These are phyloP conservation scores for Anguilla obscura DNA, from an alignment of 2,797 vertebrate species.

Conservation along the genomic window DNA sequence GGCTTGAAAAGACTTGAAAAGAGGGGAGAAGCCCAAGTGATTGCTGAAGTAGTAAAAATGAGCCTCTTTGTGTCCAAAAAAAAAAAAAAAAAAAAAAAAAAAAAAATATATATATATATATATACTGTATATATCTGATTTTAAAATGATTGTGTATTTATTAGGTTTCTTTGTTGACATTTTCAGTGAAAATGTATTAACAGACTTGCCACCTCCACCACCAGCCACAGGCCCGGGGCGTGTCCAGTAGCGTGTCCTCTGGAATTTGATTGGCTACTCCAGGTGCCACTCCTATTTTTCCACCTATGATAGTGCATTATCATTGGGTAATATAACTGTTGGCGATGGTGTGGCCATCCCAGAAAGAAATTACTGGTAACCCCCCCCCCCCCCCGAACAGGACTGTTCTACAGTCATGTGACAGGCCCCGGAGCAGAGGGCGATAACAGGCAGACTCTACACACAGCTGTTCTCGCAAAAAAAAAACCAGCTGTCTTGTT, in stretches of 20 bases:
- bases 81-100: neutral
- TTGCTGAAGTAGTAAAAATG: neutral
- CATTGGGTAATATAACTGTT: no score
- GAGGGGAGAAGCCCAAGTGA: neutral
- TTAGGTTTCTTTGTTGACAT: neutral
- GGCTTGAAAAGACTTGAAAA: neutral
- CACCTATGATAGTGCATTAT: no score
- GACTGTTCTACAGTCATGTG: constrained; percentile 17
- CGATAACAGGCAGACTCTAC: constrained; percentile 41
- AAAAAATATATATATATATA: neutral
- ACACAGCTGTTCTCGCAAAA: constrained; percentile 23
- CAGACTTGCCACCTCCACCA: constrained; percentile 33
- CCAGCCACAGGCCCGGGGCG: constrained; percentile 28
- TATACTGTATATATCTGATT: neutral
- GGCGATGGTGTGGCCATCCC: no score
- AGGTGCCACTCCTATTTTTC: no score
- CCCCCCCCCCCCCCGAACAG: neutral
- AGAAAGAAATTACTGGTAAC: no score
- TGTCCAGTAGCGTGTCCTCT: no score
- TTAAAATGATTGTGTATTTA: no score
- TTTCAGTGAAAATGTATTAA: neutral
- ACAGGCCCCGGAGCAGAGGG: constrained; percentile 28
- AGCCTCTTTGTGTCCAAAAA: neutral
- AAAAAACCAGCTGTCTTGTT: constrained; percentile 26
- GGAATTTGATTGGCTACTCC: no score